phyloP scores from a whole-genome alignment of 2,113 vertebrate species.

The Vidua chalybeata region DNA sequence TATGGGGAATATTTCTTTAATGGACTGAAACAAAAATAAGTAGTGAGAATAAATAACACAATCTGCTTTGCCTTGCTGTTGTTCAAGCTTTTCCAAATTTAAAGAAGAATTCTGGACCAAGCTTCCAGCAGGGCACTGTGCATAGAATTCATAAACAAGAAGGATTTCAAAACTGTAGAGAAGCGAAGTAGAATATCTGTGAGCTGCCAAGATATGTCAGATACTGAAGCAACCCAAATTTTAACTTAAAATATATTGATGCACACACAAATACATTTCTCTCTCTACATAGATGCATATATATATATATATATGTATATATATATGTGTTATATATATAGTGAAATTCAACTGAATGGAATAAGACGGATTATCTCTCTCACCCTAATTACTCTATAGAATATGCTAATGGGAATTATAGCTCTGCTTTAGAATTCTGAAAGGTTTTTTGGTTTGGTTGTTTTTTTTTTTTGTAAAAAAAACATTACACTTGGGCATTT shows the following conservation, averaged over 20 bases:
- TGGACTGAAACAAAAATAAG: background rate
- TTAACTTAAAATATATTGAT: background rate
- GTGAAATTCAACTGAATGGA: background rate
- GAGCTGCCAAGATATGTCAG: background rate
- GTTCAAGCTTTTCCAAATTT: background rate
- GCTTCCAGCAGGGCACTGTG: background rate
- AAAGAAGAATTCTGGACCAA: background rate
- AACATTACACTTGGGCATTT: background rate
- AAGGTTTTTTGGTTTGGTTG: fast-evolving
- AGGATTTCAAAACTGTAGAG: background rate
- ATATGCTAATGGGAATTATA: background rate
- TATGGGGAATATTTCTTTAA: background rate
- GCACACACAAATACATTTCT: background rate
- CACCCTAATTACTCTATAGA: background rate
- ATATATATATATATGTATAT: background rate
- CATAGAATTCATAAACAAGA: background rate
- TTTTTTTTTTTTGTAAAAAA: background rate
- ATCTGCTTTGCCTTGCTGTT: background rate
- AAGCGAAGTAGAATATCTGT: background rate
- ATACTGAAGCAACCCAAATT: background rate
- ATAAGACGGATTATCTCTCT: background rate
- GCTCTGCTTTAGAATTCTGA: background rate
- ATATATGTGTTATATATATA: background rate
- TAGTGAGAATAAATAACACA: slow-evolving; percentile 8
- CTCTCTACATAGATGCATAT: fast-evolving